phyloP scores from a whole-genome alignment of 1,140 invertebrate genomes.

The Dreissena rostriformis region DNA sequence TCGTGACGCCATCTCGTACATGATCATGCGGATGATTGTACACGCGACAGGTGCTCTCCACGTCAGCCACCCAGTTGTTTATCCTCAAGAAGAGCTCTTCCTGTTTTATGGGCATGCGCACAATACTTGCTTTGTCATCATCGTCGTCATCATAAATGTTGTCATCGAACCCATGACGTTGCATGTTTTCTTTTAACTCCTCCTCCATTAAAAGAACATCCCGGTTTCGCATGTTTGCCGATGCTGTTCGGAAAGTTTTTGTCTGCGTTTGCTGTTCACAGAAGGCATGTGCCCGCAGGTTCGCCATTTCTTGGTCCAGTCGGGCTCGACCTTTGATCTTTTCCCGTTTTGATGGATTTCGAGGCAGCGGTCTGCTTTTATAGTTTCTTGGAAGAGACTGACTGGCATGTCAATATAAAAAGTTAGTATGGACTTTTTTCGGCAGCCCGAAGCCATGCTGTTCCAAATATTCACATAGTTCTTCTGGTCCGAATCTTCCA shows the following conservation, averaged over 20 bases:
- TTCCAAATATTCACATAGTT: constrained; percentile 56
- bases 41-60: constrained; percentile 55
- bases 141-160: constrained; percentile 33
- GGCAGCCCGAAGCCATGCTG: constrained; percentile 56
- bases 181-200: constrained; percentile 66
- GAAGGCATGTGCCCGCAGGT: constrained; percentile 71
- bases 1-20: too few species aligned
- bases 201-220: constrained; percentile 71
- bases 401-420: constrained; percentile 23
- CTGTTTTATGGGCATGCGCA: constrained; percentile 62
- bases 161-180: constrained; percentile 37
- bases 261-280: constrained; percentile 68
- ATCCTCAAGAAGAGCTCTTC: constrained; percentile 70
- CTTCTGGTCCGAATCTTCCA: constrained; percentile 48
- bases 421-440: constrained; percentile 24
- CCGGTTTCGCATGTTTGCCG: constrained; percentile 67
- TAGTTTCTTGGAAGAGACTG: constrained; percentile 46
- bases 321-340: constrained; percentile 73
- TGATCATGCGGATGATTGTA: neutral
- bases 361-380: constrained; percentile 56
- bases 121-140: constrained; percentile 64
- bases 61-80: constrained; percentile 68
- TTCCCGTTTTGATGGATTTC: constrained; percentile 68
- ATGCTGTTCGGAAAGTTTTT: constrained; percentile 69
- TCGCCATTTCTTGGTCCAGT: constrained; percentile 74